Base-by-base conservation (phyloP, 2,888 invertebrate genomes). In the Tenthredo notha region DNA sequence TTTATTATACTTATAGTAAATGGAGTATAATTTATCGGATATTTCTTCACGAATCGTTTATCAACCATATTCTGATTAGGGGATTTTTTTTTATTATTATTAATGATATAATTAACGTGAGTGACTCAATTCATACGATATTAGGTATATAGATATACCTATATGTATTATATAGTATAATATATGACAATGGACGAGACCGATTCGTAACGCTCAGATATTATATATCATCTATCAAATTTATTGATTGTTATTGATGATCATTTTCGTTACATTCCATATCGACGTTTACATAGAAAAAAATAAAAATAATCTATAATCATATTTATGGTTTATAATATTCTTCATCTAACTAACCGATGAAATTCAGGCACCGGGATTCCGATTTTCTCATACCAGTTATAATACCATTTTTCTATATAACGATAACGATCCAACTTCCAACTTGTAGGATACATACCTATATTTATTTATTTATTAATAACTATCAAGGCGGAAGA, bases 201-300 rank as follows among this genome's bases (percentile, higher is more conserved):
- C 40, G 72, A 74, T 74, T 74, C 21, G 43, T 74, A 43, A 74
- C 72, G 72, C 72, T 43, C 43, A 54, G 54, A n/a, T 54, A n/a
- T 37, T 37, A 0, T 37, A 37, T n/a, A 74, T 21, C 21, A 43
- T 12, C 72, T 74, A 43, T 37, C n/a, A 43, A 74, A 74, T 74
- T 74, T 74, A 77, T 77, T 54, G 77, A 77, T 77, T 54, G 50
- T 77, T 77, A 77, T 50, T 77, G 54, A 77, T 77, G 25, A 50
- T 77, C 50, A 77, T 54, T 77, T 77, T 50, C 21, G 21, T 77
- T 29, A 47, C 25, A 25, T 47, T 77, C 29, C 33, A 33, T 18
- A 18, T 15, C 15, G 67, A 7, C 10, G 33, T 33, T 67, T 33
- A 67, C 12, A 4, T 21, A 61, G n/a, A n/a, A n/a, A n/a, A n/a